Percentiles rank a stretch among this genome's conserved stretches.
phyloP scores from a whole-genome alignment of 2,797 vertebrate genomes.

The Lateolabrax maculatus region DNA sequence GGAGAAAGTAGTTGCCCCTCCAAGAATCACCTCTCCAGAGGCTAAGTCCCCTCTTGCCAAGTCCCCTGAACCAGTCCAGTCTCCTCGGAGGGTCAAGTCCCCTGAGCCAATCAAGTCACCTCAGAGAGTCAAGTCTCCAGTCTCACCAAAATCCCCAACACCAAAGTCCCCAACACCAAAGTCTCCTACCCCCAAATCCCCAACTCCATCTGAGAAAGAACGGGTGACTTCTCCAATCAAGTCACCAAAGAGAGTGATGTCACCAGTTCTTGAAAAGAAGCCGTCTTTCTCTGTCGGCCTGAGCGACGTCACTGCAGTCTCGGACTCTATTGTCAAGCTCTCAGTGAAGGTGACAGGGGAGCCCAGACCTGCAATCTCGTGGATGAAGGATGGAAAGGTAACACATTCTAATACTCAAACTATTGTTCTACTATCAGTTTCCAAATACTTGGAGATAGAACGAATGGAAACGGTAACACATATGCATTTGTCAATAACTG shows the following conservation, averaged over 20 bases:
- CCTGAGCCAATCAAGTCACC: constrained; percentile 88
- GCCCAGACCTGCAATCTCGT: constrained; percentile 77
- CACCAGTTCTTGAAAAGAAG: constrained; percentile 80
- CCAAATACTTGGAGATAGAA: neutral
- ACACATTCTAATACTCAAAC: constrained; percentile 1
- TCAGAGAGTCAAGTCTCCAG: constrained; percentile 80
- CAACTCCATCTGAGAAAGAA: constrained; percentile 59
- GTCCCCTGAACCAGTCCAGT: constrained; percentile 86
- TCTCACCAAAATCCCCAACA: constrained; percentile 71
- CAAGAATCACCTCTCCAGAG: constrained; percentile 92
- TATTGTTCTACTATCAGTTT: neutral
- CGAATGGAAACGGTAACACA: neutral
- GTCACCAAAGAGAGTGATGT: constrained; percentile 76
- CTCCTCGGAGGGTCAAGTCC: constrained; percentile 86
- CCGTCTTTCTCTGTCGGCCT: constrained; percentile 80
- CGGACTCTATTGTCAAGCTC: constrained; percentile 77
- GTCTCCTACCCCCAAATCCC: constrained; percentile 68
- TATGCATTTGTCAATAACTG: neutral
- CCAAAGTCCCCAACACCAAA: constrained; percentile 67
- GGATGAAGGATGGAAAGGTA: constrained; percentile 88
- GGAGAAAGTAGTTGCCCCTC: constrained; percentile 86
- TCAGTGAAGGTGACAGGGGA: constrained; percentile 81
- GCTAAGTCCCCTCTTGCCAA: constrained; percentile 86
- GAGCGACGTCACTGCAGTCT: constrained; percentile 73
- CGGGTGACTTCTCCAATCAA: constrained; percentile 45